These are phyloP conservation scores for Parnassius smintheus DNA, from an alignment of 2,888 invertebrate genomes.

Conservation along the genomic window DNA sequence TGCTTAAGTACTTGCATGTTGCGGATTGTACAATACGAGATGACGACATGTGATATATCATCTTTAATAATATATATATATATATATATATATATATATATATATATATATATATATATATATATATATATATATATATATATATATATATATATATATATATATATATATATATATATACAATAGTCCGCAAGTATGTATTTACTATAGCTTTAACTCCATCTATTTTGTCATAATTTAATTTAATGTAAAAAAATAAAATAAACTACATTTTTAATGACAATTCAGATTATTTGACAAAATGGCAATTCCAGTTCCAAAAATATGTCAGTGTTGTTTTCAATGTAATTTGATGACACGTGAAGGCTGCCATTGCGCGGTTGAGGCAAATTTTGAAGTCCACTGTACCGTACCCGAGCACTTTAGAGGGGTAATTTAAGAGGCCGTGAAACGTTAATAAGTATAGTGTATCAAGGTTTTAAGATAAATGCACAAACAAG, in stretches of 20 bases:
- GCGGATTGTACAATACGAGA: no score
- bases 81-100: no score
- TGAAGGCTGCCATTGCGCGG: conserved; percentile 32
- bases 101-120: no score
- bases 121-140: no score
- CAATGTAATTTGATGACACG: conserved; percentile 34
- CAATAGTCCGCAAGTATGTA: no score
- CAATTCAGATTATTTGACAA: no score
- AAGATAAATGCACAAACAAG: not conserved
- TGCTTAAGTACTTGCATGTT: no score
- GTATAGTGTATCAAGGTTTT: conserved; percentile 14
- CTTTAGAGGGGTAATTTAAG: conserved; percentile 25
- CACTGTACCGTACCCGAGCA: conserved; percentile 38
- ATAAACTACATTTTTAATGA: not conserved
- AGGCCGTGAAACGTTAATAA: conserved; percentile 25
- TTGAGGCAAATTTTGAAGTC: conserved; percentile 37
- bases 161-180: no score
- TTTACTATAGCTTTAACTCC: no score
- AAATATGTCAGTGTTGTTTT: conserved; percentile 1
- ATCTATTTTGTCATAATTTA: not conserved
- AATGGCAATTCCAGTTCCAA: conserved; percentile 4
- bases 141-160: no score
- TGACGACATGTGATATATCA: no score
- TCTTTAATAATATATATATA: no score
- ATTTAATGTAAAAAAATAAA: not conserved